A percentile compares a stretch with the other conserved stretches of the same genome.
These are phyloP conservation scores for Gobio occitaniae DNA, from an alignment of 2,797 vertebrate genomes.

Conservation along the genomic window DNA sequence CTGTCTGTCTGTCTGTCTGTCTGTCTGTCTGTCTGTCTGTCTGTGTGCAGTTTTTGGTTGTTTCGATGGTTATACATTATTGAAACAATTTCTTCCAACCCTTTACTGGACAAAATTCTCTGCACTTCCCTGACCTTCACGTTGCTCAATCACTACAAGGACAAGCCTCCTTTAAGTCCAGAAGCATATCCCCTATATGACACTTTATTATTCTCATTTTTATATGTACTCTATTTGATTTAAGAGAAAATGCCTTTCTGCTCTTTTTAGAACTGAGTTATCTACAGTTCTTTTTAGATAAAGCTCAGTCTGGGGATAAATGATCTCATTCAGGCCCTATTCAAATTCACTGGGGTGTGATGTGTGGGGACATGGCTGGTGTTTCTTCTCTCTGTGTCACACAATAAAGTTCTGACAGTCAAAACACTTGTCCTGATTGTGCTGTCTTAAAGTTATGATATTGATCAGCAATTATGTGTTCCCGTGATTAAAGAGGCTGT, in stretches of 20 bases:
- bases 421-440: conserved; percentile 12
- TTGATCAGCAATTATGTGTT: conserved; percentile 46
- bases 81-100: background rate
- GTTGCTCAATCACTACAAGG: background rate
- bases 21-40: background rate
- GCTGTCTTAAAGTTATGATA: conserved; percentile 30
- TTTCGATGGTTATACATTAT: background rate
- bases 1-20: background rate
- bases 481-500: conserved; percentile 41
- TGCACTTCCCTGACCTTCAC: background rate
- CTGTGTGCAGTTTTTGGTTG: background rate
- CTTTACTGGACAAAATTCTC: background rate
- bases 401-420: background rate
- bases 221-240: conserved; percentile 6
- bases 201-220: conserved; percentile 13
- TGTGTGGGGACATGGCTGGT: conserved; percentile 8
- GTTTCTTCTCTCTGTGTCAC: conserved; percentile 1
- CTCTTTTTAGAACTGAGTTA: conserved; percentile 27
- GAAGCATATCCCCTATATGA: background rate
- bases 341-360: conserved; percentile 33
- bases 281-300: conserved; percentile 24
- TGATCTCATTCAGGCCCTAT: conserved; percentile 24
- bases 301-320: conserved; percentile 51
- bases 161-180: background rate
- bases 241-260: conserved; percentile 22